Percentiles rank a stretch among this genome's conserved stretches.
Conservation (phyloP, 1,140 invertebrate species). For the Leucophenga varia region DNA sequence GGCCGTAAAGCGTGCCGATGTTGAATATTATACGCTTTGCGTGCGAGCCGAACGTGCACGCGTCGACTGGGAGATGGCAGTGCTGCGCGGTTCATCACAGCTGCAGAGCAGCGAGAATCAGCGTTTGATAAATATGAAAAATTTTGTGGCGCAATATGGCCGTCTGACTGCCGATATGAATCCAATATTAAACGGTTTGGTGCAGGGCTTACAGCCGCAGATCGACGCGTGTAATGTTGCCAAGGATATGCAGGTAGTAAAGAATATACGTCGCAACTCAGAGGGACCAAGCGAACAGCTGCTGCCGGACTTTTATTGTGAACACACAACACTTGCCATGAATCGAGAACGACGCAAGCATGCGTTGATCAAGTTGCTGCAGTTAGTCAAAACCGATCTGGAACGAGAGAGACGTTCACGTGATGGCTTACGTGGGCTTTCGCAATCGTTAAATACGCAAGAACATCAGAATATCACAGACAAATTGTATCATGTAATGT, state of each 20-base stretch:
- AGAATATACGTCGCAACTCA: slow-evolving; percentile 52
- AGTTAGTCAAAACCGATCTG: slow-evolving; percentile 80
- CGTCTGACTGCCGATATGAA: slow-evolving; percentile 74
- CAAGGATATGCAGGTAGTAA: slow-evolving; percentile 52
- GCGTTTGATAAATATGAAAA: slow-evolving; percentile 77
- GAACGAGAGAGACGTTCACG: slow-evolving; percentile 83
- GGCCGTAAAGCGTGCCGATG: slow-evolving; percentile 83
- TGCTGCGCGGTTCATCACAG: slow-evolving; percentile 75
- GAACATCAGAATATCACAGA: slow-evolving; percentile 91
- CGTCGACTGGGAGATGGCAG: slow-evolving; percentile 88
- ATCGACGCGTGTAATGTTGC: slow-evolving; percentile 50
- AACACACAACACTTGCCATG: slow-evolving; percentile 91
- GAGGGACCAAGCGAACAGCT: slow-evolving; percentile 73
- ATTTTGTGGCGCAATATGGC: slow-evolving; percentile 76
- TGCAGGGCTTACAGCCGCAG: slow-evolving; percentile 35
- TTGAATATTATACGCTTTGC: slow-evolving; percentile 90
- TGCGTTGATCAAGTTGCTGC: slow-evolving; percentile 78
- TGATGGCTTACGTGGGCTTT: slow-evolving; percentile 84
- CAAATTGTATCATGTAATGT: slow-evolving; percentile 82
- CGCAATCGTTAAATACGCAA: slow-evolving; percentile 85
- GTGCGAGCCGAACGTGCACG: slow-evolving; percentile 85
- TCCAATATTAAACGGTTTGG: slow-evolving; percentile 66
- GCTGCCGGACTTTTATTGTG: slow-evolving; percentile 91
- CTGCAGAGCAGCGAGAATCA: slow-evolving; percentile 88
- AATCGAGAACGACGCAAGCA: slow-evolving; percentile 85